Base-by-base conservation (phyloP, 2,888 invertebrate genomes). In the Dryobota labecula region DNA sequence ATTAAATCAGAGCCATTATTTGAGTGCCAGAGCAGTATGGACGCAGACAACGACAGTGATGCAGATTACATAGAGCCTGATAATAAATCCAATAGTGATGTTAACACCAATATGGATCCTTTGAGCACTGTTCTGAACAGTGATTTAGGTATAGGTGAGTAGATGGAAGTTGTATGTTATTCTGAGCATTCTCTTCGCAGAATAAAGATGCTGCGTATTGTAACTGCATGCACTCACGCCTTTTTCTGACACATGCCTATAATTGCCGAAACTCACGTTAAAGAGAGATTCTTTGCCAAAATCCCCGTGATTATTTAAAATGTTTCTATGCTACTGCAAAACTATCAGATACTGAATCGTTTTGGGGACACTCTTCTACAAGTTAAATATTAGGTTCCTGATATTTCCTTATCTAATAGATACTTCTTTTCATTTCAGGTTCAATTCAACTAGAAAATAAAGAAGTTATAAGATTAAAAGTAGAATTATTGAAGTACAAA, bases 401-500 rank as follows among this genome's bases (percentile, higher is more conserved):
- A n/a, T 47, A 61, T 61, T n/a, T 15, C 2, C 0, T 8, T 45
- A 41, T 8, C 3, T 30, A 53, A 49, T 15, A 27, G 41, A 45
- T 33, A 38, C 3, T 57, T 47, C 0, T 47, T 15, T 57, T 70
- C 7, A 43, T 90, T 92, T 67, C 87, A 94, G 94, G 89, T 75
- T 86, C 89, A 51, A 80, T 87, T 78, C 78, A 83, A 62, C 65
- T 85, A 41, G 91, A 93, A 73, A 91, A 90, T 74, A 92, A 91
- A 78, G 93, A 94, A 78, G 80, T 91, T 3, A 86, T 88, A 0
- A 93, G 90, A 80, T 88, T 95, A 87, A 93, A 94, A 86, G 76
- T 90, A 41, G 92, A 95, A 65, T 77, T 96, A 66, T 78, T 95
- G 11, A 93, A 94, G 60, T 94, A 92, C 80, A 90, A 95, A 89